These are phyloP conservation scores for Mastigias papua DNA, from an alignment of 30 jellyfish, hydroid and myxozoan species.

Conservation along the genomic window DNA sequence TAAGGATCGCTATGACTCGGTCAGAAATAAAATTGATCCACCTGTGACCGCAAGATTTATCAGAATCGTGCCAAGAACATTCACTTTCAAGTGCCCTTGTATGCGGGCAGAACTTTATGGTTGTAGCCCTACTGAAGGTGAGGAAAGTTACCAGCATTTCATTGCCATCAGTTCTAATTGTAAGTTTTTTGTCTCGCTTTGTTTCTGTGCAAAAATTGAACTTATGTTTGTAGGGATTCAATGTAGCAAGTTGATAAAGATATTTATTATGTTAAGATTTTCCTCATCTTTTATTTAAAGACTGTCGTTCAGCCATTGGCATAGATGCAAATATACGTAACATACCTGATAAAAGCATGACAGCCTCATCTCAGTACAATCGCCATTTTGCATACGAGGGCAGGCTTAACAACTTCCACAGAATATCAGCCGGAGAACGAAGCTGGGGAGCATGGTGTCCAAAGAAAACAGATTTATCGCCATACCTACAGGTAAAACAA, in stretches of 20 bases:
- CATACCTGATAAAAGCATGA: constrained; percentile 81
- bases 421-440: constrained; percentile 43
- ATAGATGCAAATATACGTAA: constrained; percentile 58
- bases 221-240: no score
- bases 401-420: constrained; percentile 62
- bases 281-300: constrained; percentile 5
- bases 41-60: constrained; percentile 80
- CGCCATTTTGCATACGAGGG: constrained; percentile 91
- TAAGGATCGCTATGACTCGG: constrained; percentile 55
- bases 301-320: constrained; percentile 86
- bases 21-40: constrained; percentile 52
- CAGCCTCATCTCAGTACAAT: constrained; percentile 85
- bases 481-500: constrained; percentile 83
- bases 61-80: constrained; percentile 80
- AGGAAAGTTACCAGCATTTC: not conserved
- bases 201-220: no score
- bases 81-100: constrained; percentile 64
- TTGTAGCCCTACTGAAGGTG: constrained; percentile 81
- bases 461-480: constrained; percentile 70
- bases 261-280: no score
- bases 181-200: no score
- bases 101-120: constrained; percentile 89
- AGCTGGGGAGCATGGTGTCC: constrained; percentile 99
- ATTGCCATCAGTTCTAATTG: no score
- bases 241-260: no score